phyloP scores from a whole-genome alignment of 1,140 invertebrate species.

The Diabrotica virgifera region DNA sequence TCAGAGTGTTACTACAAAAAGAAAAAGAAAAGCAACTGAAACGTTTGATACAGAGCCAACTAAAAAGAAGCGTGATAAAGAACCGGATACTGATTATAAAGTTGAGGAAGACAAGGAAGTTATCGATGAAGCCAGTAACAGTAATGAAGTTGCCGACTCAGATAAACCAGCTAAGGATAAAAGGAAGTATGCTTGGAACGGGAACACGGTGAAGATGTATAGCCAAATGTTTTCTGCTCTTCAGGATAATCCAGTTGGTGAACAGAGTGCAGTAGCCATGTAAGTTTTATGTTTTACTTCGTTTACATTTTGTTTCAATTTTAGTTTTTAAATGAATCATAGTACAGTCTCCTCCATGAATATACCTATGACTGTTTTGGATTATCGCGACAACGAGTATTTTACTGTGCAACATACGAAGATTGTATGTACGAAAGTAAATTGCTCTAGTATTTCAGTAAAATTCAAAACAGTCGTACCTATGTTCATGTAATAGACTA shows the following conservation, averaged over 20 bases:
- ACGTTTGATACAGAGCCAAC: neutral
- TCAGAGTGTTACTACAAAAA: neutral
- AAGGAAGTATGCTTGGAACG: slow-evolving; percentile 19
- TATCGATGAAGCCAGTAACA: neutral
- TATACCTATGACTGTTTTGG: too few relatives aligned
- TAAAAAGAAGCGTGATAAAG: neutral
- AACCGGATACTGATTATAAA: slow-evolving; percentile 5
- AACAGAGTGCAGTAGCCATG: neutral
- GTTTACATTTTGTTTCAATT: slow-evolving; percentile 7
- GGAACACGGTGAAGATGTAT: slow-evolving; percentile 23
- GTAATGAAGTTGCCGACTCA: neutral
- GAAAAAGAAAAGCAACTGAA: neutral
- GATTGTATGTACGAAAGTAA: too few relatives aligned
- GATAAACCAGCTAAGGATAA: neutral
- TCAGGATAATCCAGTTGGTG: neutral
- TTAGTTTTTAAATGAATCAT: too few relatives aligned
- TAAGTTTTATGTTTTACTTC: slow-evolving; percentile 13
- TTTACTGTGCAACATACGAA: too few relatives aligned
- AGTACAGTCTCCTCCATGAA: too few relatives aligned
- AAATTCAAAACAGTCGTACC: too few relatives aligned
- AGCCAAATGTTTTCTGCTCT: slow-evolving; percentile 18
- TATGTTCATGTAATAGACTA: too few relatives aligned
- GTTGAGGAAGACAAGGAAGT: slow-evolving; percentile 4
- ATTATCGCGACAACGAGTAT: too few relatives aligned
- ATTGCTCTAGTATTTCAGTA: too few relatives aligned